phyloP scores from a whole-genome alignment of 2,797 vertebrate genomes.

The Darevskia mixta region DNA sequence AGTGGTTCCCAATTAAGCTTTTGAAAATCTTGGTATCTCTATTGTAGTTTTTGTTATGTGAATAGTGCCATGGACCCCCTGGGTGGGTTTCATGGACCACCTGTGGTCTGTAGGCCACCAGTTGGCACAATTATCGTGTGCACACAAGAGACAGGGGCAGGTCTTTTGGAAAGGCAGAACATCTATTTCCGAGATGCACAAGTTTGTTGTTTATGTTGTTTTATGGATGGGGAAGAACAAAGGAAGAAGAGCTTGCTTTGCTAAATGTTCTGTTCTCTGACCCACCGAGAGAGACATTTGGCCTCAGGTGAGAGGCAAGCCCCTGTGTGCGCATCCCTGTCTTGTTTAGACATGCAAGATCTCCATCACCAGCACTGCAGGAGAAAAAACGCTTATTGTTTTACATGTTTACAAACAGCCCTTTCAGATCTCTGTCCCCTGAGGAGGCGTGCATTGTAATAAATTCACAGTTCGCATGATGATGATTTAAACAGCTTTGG shows the following conservation, averaged over 20 bases:
- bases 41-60: too few species aligned
- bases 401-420: slow-evolving; percentile 77
- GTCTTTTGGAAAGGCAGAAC: neutral
- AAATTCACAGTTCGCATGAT: slow-evolving; percentile 74
- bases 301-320: slow-evolving; percentile 51
- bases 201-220: neutral
- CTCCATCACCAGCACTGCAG: neutral
- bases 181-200: neutral
- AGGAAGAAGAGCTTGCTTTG: neutral
- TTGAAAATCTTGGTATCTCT: too few species aligned
- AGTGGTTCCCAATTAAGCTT: too few species aligned
- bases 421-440: slow-evolving; percentile 75
- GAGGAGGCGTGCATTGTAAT: slow-evolving; percentile 71
- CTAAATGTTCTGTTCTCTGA: neutral
- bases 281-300: neutral
- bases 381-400: slow-evolving; percentile 64
- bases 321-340: neutral
- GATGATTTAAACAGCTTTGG: slow-evolving; percentile 77
- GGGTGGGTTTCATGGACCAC: too few species aligned
- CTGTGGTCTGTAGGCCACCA: too few species aligned
- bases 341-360: neutral
- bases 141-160: fast-evolving
- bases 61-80: too few species aligned
- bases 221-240: neutral
- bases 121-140: neutral